Evolutionary conservation across 2,797 vertebrate species (phyloP).

Genomic region (Myotis myotis): DNA sequence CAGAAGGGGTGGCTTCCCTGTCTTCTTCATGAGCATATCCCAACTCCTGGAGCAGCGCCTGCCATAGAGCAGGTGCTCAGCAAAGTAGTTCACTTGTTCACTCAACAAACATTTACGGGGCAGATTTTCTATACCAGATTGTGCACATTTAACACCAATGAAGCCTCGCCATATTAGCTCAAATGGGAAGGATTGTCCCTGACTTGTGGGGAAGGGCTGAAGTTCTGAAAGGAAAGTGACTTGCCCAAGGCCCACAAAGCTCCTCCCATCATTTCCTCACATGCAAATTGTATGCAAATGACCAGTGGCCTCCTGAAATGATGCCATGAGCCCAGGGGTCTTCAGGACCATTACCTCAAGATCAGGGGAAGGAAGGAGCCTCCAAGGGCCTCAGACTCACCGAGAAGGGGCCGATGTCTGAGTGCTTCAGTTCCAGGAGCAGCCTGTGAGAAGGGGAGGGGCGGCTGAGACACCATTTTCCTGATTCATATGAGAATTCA

Average conservation of each 20-base stretch:
- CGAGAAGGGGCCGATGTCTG: conserved; percentile 63
- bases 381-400: conserved; percentile 66
- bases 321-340: not conserved
- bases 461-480: not conserved
- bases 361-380: not conserved
- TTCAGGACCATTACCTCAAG: not conserved
- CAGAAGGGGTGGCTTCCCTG: not conserved
- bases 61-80: not conserved
- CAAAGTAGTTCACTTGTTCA: not conserved
- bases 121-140: not conserved
- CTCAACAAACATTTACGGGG: not conserved
- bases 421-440: conserved; percentile 68
- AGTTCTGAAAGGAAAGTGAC: not conserved
- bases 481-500: accelerated
- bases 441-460: conserved; percentile 54
- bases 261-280: not conserved
- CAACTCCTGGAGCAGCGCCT: not conserved
- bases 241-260: not conserved
- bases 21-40: not conserved
- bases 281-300: not conserved
- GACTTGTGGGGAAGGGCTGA: not conserved
- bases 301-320: not conserved
- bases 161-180: not conserved
- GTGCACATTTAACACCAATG: not conserved
- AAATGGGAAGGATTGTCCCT: not conserved